These are phyloP conservation scores for Amblyopsis rosae DNA, from an alignment of 2,113 vertebrate genomes.

Conservation along the genomic window DNA sequence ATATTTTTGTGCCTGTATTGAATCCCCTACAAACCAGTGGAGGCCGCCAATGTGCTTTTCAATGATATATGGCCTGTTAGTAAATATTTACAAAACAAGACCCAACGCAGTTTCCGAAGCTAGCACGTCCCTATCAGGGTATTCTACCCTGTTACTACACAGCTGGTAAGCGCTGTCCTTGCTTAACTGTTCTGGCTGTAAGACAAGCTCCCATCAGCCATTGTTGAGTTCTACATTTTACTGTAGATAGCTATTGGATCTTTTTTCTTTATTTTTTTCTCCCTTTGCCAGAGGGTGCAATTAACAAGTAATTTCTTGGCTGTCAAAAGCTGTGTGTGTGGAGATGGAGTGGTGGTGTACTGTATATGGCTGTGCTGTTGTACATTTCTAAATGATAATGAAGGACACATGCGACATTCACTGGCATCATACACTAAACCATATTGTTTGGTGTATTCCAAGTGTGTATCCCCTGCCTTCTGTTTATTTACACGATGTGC, in stretches of 20 bases:
- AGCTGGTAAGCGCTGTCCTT: slow-evolving; percentile 37
- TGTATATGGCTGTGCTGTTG: slow-evolving; percentile 16
- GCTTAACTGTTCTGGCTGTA: slow-evolving; percentile 51
- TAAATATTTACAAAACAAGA: too few relatives aligned
- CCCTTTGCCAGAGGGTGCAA: slow-evolving; percentile 45
- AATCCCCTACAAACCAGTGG: too few relatives aligned
- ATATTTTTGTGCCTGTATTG: too few relatives aligned
- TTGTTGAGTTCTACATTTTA: slow-evolving; percentile 51
- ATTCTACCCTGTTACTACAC: not conserved
- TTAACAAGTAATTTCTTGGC: slow-evolving; percentile 64
- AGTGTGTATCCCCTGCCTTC: slow-evolving; percentile 33
- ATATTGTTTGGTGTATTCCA: slow-evolving; percentile 26
- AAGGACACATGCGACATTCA: slow-evolving; percentile 33
- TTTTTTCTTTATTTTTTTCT: slow-evolving; percentile 20
- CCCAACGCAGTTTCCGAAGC: too few relatives aligned
- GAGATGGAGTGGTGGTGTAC: not conserved
- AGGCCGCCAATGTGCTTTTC: too few relatives aligned
- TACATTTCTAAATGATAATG: slow-evolving; percentile 43
- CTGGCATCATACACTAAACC: slow-evolving; percentile 23
- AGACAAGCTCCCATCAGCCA: slow-evolving; percentile 55
- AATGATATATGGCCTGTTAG: too few relatives aligned
- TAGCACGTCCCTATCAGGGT: too few relatives aligned
- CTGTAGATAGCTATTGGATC: slow-evolving; percentile 45
- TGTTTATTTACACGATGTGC: slow-evolving; percentile 41
- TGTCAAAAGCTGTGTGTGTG: slow-evolving; percentile 39